Evolutionary conservation across 35 echinoderm and acorn worm genomes (phyloP).

Genomic region (Lytechinus variegatus): DNA sequence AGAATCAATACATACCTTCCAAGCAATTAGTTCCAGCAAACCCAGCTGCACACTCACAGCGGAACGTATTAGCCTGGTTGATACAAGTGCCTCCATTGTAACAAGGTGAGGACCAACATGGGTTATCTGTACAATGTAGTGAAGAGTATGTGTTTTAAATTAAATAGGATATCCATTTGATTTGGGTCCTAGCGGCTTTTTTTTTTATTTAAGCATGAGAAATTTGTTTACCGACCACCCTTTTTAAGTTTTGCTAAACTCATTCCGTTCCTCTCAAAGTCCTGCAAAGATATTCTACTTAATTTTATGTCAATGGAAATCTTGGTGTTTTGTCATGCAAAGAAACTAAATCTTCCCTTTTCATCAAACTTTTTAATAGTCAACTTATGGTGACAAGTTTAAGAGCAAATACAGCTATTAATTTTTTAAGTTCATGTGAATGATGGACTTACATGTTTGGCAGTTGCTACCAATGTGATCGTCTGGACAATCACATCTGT

Average conservation of each 20-base stretch:
- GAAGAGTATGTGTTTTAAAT: neutral
- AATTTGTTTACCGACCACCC: too few species aligned
- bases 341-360: too few species aligned
- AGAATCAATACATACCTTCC: neutral
- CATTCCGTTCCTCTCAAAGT: too few species aligned
- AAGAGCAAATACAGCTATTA: too few species aligned
- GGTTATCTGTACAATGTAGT: neutral
- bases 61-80: conserved; percentile 17
- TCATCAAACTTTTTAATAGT: too few species aligned
- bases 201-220: too few species aligned
- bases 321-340: too few species aligned
- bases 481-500: neutral
- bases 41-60: conserved; percentile 35
- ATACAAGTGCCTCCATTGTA: conserved; percentile 42
- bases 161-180: neutral
- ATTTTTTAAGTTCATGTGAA: neutral
- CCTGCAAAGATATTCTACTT: too few species aligned
- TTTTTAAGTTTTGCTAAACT: too few species aligned
- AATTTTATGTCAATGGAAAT: too few species aligned
- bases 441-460: conserved; percentile 54
- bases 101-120: conserved; percentile 12
- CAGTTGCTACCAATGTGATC: conserved; percentile 18
- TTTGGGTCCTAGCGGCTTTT: too few species aligned
- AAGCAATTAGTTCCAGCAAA: neutral
- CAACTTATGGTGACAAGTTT: too few species aligned